phyloP scores from a whole-genome alignment of 2,888 invertebrate genomes.

The Drosophila multiciliata region DNA sequence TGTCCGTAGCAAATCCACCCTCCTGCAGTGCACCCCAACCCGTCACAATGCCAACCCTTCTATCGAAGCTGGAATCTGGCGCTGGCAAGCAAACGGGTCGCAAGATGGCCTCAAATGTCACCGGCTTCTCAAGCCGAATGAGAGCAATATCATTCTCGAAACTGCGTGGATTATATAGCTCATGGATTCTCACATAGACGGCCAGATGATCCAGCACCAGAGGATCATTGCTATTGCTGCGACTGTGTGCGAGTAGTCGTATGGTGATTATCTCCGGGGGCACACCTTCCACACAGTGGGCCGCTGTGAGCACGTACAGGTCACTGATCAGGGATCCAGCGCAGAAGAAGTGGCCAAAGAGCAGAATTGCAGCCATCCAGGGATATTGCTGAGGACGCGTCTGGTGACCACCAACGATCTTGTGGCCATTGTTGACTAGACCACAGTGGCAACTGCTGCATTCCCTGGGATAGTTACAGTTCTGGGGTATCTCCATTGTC shows the following conservation, averaged over 20 bases:
- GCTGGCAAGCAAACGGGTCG: slow-evolving; percentile 91
- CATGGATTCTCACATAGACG: slow-evolving; percentile 86
- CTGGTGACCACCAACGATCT: slow-evolving; percentile 91
- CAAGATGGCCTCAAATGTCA: slow-evolving; percentile 86
- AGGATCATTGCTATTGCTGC: slow-evolving; percentile 83
- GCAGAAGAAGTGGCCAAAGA: slow-evolving; percentile 88
- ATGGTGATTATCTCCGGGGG: slow-evolving; percentile 87
- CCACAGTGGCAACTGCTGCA: slow-evolving; percentile 87
- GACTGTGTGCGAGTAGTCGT: slow-evolving; percentile 90
- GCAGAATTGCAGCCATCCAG: slow-evolving; percentile 88
- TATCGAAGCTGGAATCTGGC: slow-evolving; percentile 60
- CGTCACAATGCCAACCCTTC: slow-evolving; percentile 86
- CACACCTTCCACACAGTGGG: slow-evolving; percentile 89
- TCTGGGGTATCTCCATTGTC: slow-evolving; percentile 1
- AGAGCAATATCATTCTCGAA: slow-evolving; percentile 94
- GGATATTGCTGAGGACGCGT: slow-evolving; percentile 89
- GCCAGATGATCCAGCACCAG: slow-evolving; percentile 77
- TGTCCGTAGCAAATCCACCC: slow-evolving; percentile 88
- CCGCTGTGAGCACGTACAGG: slow-evolving; percentile 90
- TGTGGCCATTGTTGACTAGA: slow-evolving; percentile 87
- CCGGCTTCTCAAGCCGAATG: slow-evolving; percentile 87
- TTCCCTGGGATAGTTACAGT: slow-evolving; percentile 22
- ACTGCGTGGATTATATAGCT: slow-evolving; percentile 88
- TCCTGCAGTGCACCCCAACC: slow-evolving; percentile 91
- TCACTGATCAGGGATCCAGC: slow-evolving; percentile 90